Base-by-base conservation (phyloP, 2,888 invertebrate species). In the Danaus chrysippus region DNA sequence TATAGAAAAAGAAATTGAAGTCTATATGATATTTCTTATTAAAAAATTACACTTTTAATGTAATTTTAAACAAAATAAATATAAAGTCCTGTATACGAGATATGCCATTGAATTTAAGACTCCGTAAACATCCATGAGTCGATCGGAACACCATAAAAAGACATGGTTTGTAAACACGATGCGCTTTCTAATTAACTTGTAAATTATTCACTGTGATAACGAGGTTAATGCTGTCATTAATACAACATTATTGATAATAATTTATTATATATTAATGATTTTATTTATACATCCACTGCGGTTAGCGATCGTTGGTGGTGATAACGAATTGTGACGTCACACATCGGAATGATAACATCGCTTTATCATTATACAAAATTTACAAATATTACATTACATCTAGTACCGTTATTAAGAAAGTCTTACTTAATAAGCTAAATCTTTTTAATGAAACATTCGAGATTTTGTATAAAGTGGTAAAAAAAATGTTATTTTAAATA, bases 401-500 rank as follows among this genome's bases (percentile, higher is more conserved):
- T 34, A 6, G 23, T 34, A 34, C 23, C 8, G 23, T 6, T 34
- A 34, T 34, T 34, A 34, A 34, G 23, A 34, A 34, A 34, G 23
- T 34, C 2, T 34, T 34, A 34, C 23, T 34, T 34, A 34, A 34
- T 34, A 17, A 49, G 17, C 9, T 15, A 12, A 17, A 54, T 67
- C 73, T 76, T 78, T 82, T 84, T 82, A 80, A 83, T 82, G 85
- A 84, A 77, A 73, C 72, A 73, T 73, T 73, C 73, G 75, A 65
- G 74, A 79, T 75, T 85, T 84, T 84, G 86, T 85, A 74, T 84
- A 86, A 84, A 81, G 42, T 52, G 59, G 52, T 44, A 72, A 76
- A 82, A 84, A 86, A 85, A 81, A 82, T 81, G 77, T 80, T 78
- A 83, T 85, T 82, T 81, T 70, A 82, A 88, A 91, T 91, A 91